These are phyloP conservation scores for Cyanoderma ruficeps DNA, from an alignment of 2,113 vertebrate species.

Conservation along the genomic window DNA sequence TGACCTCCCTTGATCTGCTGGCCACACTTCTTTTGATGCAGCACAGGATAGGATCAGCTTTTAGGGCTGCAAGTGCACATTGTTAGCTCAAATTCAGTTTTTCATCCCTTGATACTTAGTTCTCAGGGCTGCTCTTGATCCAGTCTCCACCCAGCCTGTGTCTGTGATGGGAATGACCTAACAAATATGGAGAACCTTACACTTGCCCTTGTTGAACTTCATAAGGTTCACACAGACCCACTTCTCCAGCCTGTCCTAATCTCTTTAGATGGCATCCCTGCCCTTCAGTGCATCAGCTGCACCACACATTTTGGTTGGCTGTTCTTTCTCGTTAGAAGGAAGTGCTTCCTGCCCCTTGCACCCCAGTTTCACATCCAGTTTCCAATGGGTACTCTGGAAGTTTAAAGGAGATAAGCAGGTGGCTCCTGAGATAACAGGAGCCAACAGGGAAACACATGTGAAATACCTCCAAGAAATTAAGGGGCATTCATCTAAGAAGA, in stretches of 20 bases:
- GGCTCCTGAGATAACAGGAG: background rate
- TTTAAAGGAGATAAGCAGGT: background rate
- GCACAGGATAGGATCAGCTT: background rate
- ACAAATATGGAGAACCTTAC: background rate
- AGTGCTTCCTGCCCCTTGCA: background rate
- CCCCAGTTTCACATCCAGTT: background rate
- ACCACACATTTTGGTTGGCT: background rate
- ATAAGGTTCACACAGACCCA: background rate
- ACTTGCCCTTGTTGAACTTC: background rate
- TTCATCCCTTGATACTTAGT: background rate
- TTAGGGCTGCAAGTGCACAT: background rate
- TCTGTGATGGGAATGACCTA: background rate
- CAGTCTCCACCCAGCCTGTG: background rate
- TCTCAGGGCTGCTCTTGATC: background rate
- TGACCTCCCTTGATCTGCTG: background rate
- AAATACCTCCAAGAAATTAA: background rate
- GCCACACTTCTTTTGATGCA: background rate
- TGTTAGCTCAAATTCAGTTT: background rate
- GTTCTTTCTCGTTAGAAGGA: background rate
- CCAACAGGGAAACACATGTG: background rate
- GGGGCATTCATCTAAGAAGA: background rate
- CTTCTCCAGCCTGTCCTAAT: background rate
- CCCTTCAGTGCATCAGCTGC: background rate
- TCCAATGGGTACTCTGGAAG: background rate
- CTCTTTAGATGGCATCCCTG: background rate